These are phyloP conservation scores for Argyrosomus regius DNA, from an alignment of 2,797 vertebrate species.

Conservation along the genomic window DNA sequence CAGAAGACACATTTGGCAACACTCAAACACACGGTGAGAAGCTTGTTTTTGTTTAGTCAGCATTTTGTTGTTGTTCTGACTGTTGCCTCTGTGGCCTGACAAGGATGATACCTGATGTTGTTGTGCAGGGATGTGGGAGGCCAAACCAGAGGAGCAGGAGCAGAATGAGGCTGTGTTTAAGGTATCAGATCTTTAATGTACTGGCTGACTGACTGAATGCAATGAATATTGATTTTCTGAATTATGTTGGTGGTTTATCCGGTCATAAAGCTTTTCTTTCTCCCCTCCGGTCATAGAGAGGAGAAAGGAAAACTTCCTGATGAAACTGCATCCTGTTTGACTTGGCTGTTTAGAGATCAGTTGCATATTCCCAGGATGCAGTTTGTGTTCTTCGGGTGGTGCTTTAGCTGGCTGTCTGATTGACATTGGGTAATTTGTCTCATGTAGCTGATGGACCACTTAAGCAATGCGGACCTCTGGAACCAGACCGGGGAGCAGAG, in stretches of 20 bases:
- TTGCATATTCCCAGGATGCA: background rate
- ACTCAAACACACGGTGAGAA: constrained; percentile 61
- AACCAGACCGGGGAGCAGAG: constrained; percentile 67
- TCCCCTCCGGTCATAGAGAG: background rate
- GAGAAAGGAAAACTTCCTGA: background rate
- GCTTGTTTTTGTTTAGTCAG: background rate
- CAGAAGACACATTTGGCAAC: constrained; percentile 39
- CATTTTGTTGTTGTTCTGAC: background rate
- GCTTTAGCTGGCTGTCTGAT: background rate
- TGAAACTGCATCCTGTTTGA: background rate
- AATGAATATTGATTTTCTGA: background rate
- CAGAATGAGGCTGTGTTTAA: constrained; percentile 78
- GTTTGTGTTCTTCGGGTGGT: background rate
- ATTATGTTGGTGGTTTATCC: background rate
- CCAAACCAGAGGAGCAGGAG: constrained; percentile 71
- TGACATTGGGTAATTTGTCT: constrained; percentile 22
- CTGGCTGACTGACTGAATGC: background rate
- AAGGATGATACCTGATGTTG: constrained; percentile 10
- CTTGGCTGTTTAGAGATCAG: background rate
- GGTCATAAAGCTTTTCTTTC: no score
- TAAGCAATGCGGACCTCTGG: constrained; percentile 72
- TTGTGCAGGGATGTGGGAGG: constrained; percentile 68
- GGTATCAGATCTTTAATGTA: constrained; percentile 51
- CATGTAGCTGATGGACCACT: constrained; percentile 78
- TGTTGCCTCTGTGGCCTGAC: background rate